These are phyloP conservation scores for Beris morrisii DNA, from an alignment of 2,888 invertebrate species.

Conservation along the genomic window DNA sequence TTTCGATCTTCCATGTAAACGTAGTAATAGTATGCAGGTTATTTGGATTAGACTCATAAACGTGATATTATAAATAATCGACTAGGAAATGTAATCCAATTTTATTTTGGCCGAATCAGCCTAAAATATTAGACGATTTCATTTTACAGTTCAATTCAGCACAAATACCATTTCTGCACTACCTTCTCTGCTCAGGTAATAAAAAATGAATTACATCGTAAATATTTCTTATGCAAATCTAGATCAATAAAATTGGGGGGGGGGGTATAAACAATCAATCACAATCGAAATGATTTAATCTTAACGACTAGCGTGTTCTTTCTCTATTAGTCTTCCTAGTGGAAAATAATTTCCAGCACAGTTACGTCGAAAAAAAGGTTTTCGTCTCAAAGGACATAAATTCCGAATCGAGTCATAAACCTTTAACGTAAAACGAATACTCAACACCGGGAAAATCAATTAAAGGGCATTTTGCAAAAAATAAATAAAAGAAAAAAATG, in stretches of 20 bases:
- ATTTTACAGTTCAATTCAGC: too few species aligned
- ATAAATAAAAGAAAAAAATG: too few species aligned
- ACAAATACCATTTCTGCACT: too few species aligned
- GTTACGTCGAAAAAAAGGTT: background rate
- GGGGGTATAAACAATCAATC: conserved; percentile 8
- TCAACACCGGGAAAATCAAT: conserved; percentile 30
- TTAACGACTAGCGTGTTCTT: conserved; percentile 18
- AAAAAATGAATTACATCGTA: too few species aligned
- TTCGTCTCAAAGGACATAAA: conserved; percentile 10
- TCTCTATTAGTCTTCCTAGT: background rate
- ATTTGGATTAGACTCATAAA: too few species aligned
- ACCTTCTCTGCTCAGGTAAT: too few species aligned
- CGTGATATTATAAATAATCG: too few species aligned
- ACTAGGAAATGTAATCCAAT: too few species aligned
- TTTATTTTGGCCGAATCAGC: too few species aligned
- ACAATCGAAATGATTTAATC: conserved; percentile 28
- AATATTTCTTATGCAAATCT: conserved; percentile 13
- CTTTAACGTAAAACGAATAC: conserved; percentile 13
- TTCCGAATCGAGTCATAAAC: conserved; percentile 30
- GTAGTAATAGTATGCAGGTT: too few species aligned
- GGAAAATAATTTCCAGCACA: background rate
- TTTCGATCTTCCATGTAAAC: too few species aligned
- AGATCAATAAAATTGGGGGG: conserved; percentile 15
- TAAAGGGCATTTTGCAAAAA: conserved; percentile 19
- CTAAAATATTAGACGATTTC: too few species aligned